phyloP scores from a whole-genome alignment of 2,888 invertebrate species.

The Orchestes rusci region DNA sequence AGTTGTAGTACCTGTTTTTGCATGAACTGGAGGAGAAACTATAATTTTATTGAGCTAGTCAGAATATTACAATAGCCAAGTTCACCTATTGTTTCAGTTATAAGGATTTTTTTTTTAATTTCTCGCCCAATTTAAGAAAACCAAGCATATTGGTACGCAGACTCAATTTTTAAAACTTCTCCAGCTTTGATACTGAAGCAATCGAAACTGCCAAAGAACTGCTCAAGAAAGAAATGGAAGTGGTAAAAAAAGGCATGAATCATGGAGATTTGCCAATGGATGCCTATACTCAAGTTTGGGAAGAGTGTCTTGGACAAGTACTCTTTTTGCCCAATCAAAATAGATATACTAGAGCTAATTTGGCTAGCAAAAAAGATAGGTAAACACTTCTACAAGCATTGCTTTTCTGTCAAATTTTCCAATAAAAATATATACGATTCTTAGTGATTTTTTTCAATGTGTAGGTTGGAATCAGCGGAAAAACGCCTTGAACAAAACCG shows the following conservation, averaged over 20 bases:
- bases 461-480: conserved; percentile 82
- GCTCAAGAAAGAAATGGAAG: conserved; percentile 76
- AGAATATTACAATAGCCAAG: too few relatives aligned
- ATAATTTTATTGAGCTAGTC: too few relatives aligned
- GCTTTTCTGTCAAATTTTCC: too few relatives aligned
- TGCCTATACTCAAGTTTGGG: conserved; percentile 90
- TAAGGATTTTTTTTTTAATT: conserved; percentile 1
- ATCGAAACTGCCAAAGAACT: conserved; percentile 57
- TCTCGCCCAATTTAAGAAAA: too few relatives aligned
- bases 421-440: neutral
- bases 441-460: neutral
- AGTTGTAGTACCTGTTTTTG: too few relatives aligned
- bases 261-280: conserved; percentile 91
- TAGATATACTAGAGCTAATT: conserved; percentile 81
- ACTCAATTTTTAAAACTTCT: too few relatives aligned
- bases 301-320: conserved; percentile 89
- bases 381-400: conserved; percentile 2
- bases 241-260: conserved; percentile 88
- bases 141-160: too few relatives aligned
- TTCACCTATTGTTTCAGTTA: too few relatives aligned
- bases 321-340: conserved; percentile 74
- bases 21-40: too few relatives aligned
- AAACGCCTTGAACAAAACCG: conserved; percentile 89
- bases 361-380: conserved; percentile 89
- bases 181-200: conserved; percentile 57